Percentiles rank a stretch among this genome's conserved stretches.
Evolutionary conservation across 37 sponge, comb jelly and placozoan genomes (phyloP).

Genomic region (Agelas oroides): DNA sequence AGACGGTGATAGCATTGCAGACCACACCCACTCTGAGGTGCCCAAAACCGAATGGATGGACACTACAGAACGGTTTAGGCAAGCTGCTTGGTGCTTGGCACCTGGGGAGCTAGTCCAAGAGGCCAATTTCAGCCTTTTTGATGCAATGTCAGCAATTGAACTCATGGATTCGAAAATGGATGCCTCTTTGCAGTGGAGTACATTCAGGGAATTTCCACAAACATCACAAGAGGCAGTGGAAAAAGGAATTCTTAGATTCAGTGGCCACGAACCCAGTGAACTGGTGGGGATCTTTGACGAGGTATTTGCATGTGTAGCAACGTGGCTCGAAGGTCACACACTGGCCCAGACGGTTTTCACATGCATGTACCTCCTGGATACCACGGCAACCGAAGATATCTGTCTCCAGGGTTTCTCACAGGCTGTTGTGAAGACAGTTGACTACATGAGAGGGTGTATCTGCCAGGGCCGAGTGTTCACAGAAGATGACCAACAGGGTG

Average conservation of each 20-base stretch:
- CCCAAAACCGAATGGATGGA: slow-evolving; percentile 68
- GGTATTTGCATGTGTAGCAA: slow-evolving; percentile 84
- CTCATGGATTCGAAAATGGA: slow-evolving; percentile 97
- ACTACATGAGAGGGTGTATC: slow-evolving; percentile 65
- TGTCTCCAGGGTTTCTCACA: slow-evolving; percentile 55
- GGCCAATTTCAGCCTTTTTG: slow-evolving; percentile 84
- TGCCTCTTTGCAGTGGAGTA: slow-evolving; percentile 68
- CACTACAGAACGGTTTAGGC: slow-evolving; percentile 55
- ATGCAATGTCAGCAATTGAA: slow-evolving; percentile 98
- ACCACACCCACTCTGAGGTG: too few relatives aligned
- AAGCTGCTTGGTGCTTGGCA: slow-evolving; percentile 28
- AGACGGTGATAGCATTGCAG: too few relatives aligned
- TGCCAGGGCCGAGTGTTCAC: slow-evolving; percentile 67
- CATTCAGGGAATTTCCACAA: slow-evolving; percentile 50
- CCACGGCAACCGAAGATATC: slow-evolving; percentile 43
- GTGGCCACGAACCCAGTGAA: slow-evolving; percentile 62
- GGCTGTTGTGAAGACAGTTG: slow-evolving; percentile 59
- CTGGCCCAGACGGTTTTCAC: slow-evolving; percentile 98
- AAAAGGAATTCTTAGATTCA: slow-evolving; percentile 57
- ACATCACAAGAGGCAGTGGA: slow-evolving; percentile 66
- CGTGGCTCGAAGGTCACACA: slow-evolving; percentile 96
- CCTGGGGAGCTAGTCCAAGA: slow-evolving; percentile 86
- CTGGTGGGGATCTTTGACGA: slow-evolving; percentile 92
- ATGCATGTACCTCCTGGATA: slow-evolving; percentile 83
- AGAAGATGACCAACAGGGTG: slow-evolving; percentile 84